Conservation (phyloP, 2,113 vertebrate genomes). For the Istiophorus platypterus region DNA sequence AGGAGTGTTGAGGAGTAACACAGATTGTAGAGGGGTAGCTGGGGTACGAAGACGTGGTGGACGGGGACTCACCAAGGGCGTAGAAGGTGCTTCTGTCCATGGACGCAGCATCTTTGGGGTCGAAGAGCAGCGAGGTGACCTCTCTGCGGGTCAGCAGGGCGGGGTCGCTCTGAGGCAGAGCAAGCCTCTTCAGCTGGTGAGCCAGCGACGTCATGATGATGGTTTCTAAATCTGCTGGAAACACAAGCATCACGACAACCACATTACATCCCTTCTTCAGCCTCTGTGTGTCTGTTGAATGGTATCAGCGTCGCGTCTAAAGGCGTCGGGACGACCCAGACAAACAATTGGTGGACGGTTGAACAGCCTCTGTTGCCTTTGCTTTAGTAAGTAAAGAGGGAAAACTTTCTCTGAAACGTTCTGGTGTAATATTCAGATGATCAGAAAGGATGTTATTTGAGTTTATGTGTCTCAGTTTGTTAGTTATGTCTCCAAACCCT, state of each 20-base stretch:
- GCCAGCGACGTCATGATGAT: constrained; percentile 92
- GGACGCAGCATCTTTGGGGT: constrained; percentile 89
- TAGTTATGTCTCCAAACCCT: too few species aligned
- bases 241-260: background rate
- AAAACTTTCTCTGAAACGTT: too few species aligned
- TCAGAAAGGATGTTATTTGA: too few species aligned
- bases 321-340: too few species aligned
- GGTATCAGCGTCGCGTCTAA: too few species aligned
- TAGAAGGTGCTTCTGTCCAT: constrained; percentile 93
- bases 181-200: constrained; percentile 92
- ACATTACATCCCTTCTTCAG: background rate
- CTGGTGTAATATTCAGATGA: too few species aligned
- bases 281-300: too few species aligned
- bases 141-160: constrained; percentile 85
- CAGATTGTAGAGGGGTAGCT: background rate
- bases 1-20: too few species aligned
- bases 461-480: too few species aligned
- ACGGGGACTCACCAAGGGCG: constrained; percentile 89
- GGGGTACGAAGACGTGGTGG: background rate
- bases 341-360: too few species aligned
- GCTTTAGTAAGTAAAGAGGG: too few species aligned
- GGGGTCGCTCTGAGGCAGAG: constrained; percentile 91
- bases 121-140: constrained; percentile 91
- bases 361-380: too few species aligned
- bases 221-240: background rate